Evolutionary conservation across 1,140 invertebrate species (phyloP).

Genomic region (Branchinecta lynchi): DNA sequence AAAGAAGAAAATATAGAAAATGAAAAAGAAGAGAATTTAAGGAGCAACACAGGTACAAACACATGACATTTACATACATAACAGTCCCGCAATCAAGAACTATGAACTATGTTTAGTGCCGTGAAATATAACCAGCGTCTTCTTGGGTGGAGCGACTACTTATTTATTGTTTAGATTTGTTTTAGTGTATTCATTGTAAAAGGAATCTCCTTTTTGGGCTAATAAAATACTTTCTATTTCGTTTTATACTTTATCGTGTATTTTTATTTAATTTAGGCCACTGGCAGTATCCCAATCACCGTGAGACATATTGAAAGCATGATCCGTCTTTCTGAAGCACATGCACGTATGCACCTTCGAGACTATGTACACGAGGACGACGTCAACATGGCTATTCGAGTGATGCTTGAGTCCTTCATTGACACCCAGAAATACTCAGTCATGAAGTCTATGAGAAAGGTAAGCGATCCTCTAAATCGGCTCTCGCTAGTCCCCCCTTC

Average conservation of each 20-base stretch:
- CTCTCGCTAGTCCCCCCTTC: neutral
- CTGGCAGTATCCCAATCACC: slow-evolving; percentile 93
- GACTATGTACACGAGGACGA: slow-evolving; percentile 88
- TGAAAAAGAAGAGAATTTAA: no score
- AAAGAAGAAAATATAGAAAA: no score
- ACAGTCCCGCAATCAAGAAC: no score
- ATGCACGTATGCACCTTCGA: slow-evolving; percentile 87
- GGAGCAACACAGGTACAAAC: no score
- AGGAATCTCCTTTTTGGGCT: neutral
- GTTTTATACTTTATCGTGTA: slow-evolving; percentile 15
- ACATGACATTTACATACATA: no score
- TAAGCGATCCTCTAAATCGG: slow-evolving; percentile 31
- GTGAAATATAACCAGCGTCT: no score
- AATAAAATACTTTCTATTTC: slow-evolving; percentile 20
- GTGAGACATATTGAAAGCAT: slow-evolving; percentile 97
- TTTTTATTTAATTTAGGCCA: slow-evolving; percentile 41
- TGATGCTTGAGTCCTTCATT: slow-evolving; percentile 95
- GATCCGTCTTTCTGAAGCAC: slow-evolving; percentile 90
- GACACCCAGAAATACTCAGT: slow-evolving; percentile 97
- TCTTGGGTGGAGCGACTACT: no score
- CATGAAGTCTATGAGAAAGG: slow-evolving; percentile 87
- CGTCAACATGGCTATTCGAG: slow-evolving; percentile 90
- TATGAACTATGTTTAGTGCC: no score
- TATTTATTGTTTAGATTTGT: neutral
- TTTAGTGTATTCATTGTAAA: slow-evolving; percentile 2